Base-by-base conservation (phyloP, 2,113 vertebrate species). In the Egretta garzetta region DNA sequence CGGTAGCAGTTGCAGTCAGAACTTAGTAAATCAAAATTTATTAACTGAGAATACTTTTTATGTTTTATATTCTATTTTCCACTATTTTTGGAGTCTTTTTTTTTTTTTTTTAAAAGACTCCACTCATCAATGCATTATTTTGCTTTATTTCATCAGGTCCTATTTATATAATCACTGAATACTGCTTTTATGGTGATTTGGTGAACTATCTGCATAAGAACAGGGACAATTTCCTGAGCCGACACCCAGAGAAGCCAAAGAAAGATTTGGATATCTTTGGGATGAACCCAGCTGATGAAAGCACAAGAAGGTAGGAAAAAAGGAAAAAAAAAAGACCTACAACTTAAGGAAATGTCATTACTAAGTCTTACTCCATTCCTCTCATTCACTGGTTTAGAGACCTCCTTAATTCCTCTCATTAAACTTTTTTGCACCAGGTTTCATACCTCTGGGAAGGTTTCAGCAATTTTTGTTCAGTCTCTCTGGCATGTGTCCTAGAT, bases 201-300 rank as follows among this genome's bases (percentile, higher is more conserved):
- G 99, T 99, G 95, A 99, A 99, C 98, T 99, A 99, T 95, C 96
- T 99, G 90, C 99, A 99, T 97, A 99, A 99, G 98, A 99, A 99
- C 70, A 98, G 99, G 80, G 99, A 99, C 75, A 99, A 97, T 91
- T 99, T 99, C 97, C 96, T 99, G 80, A 99, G 97, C 96, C 98
- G 97, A 35, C 98, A 98, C 60, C 98, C 99, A 1, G 99, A 99
- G 96, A 99, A 99, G 83, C 97, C 97, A n/a, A 99, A 99, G 95
- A 99, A 99, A 83, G 99, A 99, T 70, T 73, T 99, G 96, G 99
- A 99, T 94, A 99, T 99, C 97, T 99, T 99, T 95, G 99, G 99
- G 50, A 98, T 99, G 97, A 99, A 99, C 97, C 99, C 99, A 4
- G 96, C 98, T 58, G 99, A 99, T 22, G 99, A 99, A 97, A 99